Evolutionary conservation across 92 coral and sea anemone genomes (phyloP).

Genomic region (Siderastrea radians): DNA sequence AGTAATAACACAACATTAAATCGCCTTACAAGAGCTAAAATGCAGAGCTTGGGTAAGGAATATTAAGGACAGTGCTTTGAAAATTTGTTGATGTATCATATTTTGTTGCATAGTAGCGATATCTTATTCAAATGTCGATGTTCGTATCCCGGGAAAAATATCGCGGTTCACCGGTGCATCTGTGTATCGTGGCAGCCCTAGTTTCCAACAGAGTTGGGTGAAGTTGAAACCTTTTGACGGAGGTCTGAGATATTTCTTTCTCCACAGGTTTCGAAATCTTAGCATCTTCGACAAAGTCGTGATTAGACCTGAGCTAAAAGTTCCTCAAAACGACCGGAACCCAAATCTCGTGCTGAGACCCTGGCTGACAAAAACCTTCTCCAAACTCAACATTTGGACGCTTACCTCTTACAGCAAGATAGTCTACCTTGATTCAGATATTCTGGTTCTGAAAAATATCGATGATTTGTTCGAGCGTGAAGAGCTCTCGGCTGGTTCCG

Average conservation of each 20-base stretch:
- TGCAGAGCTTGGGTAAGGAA: too few relatives aligned
- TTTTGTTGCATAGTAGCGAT: too few relatives aligned
- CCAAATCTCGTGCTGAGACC: constrained; percentile 11
- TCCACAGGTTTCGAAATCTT: neutral
- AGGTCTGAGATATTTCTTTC: neutral
- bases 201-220: too few relatives aligned
- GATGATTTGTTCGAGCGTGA: constrained; percentile 15
- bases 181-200: too few relatives aligned
- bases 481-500: constrained; percentile 5
- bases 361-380: neutral
- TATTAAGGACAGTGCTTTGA: too few relatives aligned
- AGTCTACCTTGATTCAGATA: constrained; percentile 5
- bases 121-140: too few relatives aligned
- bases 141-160: too few relatives aligned
- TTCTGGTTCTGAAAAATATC: constrained; percentile 9
- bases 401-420: constrained; percentile 6
- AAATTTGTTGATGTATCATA: too few relatives aligned
- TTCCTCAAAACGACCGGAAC: neutral
- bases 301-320: neutral
- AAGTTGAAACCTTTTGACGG: too few relatives aligned
- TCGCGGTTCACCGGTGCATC: too few relatives aligned
- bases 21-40: too few relatives aligned
- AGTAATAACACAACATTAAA: too few relatives aligned
- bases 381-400: constrained; percentile 13
- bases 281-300: neutral